phyloP scores from a whole-genome alignment of 2,797 vertebrate species.

The Spheniscus humboldti region DNA sequence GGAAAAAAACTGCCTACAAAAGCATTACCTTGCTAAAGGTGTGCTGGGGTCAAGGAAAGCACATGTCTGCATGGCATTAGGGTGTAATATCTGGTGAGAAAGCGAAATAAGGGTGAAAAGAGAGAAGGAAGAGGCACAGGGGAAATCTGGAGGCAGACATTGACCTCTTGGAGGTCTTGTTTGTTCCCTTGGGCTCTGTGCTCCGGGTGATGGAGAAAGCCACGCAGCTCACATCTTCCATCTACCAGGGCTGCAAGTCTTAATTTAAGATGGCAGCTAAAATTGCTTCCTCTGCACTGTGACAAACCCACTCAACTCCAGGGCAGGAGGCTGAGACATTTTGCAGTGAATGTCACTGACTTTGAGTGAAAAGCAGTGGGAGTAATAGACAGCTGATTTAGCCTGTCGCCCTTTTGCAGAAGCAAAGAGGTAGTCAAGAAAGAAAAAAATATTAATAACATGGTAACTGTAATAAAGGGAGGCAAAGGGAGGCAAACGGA shows the following conservation, averaged over 20 bases:
- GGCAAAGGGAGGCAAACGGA: not conserved
- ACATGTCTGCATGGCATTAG: accelerated
- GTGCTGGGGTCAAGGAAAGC: not conserved
- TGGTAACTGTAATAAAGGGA: not conserved
- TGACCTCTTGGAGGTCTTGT: accelerated
- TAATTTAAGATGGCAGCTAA: not conserved
- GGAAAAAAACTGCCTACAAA: not conserved
- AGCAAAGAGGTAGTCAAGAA: not conserved
- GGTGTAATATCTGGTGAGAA: not conserved
- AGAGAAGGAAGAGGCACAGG: not conserved
- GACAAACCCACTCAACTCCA: not conserved
- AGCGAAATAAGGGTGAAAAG: not conserved
- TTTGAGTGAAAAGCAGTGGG: not conserved
- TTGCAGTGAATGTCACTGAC: not conserved
- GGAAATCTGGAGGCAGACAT: not conserved
- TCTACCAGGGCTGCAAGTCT: not conserved
- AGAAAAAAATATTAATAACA: not conserved
- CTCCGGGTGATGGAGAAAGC: not conserved
- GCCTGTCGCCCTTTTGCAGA: not conserved
- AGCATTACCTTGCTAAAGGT: not conserved
- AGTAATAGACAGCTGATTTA: not conserved
- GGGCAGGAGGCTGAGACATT: not conserved
- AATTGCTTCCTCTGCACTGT: not conserved
- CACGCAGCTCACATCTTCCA: not conserved
- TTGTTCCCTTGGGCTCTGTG: not conserved